Percentiles rank a stretch among this genome's conserved stretches.
phyloP scores from a whole-genome alignment of 2,113 vertebrate species.

The Hipposideros armiger region DNA sequence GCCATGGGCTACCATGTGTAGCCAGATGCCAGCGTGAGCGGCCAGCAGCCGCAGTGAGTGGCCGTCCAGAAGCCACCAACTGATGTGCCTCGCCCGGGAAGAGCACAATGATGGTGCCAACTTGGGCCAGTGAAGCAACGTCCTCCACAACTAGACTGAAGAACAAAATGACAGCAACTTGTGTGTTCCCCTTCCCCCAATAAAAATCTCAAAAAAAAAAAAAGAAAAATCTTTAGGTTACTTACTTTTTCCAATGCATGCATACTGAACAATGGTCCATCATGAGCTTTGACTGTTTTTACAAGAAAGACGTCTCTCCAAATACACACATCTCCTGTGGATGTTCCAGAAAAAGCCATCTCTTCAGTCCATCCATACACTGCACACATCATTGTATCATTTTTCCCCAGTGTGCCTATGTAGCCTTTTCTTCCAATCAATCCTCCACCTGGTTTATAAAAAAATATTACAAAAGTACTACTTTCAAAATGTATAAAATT shows the following conservation, averaged over 20 bases:
- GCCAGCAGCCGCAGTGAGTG: too few species aligned
- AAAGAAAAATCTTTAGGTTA: conserved; percentile 34
- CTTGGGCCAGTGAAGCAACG: too few species aligned
- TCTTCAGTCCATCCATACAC: conserved; percentile 99
- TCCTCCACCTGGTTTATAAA: conserved; percentile 93
- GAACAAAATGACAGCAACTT: too few species aligned
- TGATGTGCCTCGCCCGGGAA: too few species aligned
- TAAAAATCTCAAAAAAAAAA: too few species aligned
- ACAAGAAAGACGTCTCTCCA: conserved; percentile 98
- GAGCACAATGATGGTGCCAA: too few species aligned
- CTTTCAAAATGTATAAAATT: conserved; percentile 3
- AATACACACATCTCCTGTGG: conserved; percentile 97
- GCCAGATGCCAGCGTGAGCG: too few species aligned
- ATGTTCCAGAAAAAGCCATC: conserved; percentile 97
- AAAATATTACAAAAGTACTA: conserved; percentile 15
- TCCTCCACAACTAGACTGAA: too few species aligned
- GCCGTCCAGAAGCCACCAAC: too few species aligned
- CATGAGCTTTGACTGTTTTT: conserved; percentile 98
- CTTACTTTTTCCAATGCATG: conserved; percentile 98
- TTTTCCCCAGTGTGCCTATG: conserved; percentile 91
- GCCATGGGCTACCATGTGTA: too few species aligned
- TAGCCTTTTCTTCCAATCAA: conserved; percentile 96
- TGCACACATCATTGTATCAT: conserved; percentile 98
- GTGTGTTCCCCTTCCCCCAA: too few species aligned
- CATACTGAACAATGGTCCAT: conserved; percentile 99